Percentiles rank a stretch among this genome's conserved stretches.
Conservation (phyloP, 2,888 invertebrate genomes). For the Orthonevra nobilis region DNA sequence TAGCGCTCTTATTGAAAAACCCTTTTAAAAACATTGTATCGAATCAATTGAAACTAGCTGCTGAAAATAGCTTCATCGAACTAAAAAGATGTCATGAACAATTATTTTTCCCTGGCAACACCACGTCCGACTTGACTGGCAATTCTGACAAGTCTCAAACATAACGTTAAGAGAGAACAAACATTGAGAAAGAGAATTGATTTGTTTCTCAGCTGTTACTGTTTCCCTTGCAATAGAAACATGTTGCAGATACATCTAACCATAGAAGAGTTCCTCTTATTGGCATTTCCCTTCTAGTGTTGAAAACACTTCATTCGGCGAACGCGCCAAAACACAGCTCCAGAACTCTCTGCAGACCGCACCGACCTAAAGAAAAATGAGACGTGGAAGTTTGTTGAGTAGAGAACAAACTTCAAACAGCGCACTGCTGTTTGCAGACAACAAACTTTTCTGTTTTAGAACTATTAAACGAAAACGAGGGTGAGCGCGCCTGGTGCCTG, state of each 20-base stretch:
- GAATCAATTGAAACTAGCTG: too few species aligned
- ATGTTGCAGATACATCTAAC: neutral
- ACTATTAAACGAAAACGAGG: constrained; percentile 37
- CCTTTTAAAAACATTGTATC: too few species aligned
- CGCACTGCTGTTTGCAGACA: constrained; percentile 55
- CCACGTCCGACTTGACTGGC: too few species aligned
- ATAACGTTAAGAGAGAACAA: too few species aligned
- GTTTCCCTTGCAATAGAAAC: neutral
- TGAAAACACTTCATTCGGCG: constrained; percentile 65
- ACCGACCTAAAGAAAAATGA: neutral
- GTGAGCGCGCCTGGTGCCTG: too few species aligned
- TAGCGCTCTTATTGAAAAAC: too few species aligned
- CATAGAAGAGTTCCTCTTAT: constrained; percentile 21
- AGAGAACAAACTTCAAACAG: constrained; percentile 48
- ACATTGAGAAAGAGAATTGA: too few species aligned
- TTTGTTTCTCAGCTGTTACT: too few species aligned
- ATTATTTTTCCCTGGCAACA: too few species aligned
- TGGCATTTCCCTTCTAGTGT: constrained; percentile 48
- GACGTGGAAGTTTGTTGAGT: constrained; percentile 31
- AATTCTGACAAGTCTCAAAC: too few species aligned
- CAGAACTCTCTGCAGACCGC: constrained; percentile 1
- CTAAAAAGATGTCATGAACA: too few species aligned
- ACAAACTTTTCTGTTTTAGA: constrained; percentile 39
- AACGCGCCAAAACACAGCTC: constrained; percentile 42
- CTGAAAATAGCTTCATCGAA: too few species aligned